These are phyloP conservation scores for Hippoglossus hippoglossus DNA, from an alignment of 2,797 vertebrate genomes.

Conservation along the genomic window DNA sequence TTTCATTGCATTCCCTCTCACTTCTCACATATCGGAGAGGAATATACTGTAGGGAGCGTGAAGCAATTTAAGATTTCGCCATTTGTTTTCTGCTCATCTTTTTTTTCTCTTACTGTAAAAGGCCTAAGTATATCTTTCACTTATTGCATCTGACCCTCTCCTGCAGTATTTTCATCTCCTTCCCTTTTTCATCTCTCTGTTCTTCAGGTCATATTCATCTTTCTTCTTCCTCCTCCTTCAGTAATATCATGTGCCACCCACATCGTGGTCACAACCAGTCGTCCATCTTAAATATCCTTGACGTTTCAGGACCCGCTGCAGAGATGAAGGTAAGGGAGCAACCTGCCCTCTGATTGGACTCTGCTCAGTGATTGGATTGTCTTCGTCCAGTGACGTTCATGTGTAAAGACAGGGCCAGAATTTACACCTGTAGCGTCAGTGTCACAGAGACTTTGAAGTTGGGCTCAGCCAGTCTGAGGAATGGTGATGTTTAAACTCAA, in stretches of 20 bases:
- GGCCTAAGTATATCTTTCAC: too few species aligned
- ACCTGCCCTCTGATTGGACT: neutral
- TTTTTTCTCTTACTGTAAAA: neutral
- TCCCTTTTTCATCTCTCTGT: neutral
- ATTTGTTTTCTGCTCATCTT: neutral
- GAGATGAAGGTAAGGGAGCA: neutral
- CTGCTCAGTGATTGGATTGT: neutral
- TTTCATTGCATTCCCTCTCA: constrained; percentile 1
- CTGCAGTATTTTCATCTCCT: neutral
- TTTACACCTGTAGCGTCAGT: too few species aligned
- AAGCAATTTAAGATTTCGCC: constrained; percentile 17
- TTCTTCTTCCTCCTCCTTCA: neutral
- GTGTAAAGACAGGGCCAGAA: too few species aligned
- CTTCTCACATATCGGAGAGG: constrained; percentile 17
- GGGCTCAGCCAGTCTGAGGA: too few species aligned
- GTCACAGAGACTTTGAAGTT: too few species aligned
- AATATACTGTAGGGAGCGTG: constrained; percentile 13
- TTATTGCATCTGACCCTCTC: too few species aligned
- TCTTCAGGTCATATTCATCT: neutral
- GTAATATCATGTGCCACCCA: neutral
- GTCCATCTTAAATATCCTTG: neutral
- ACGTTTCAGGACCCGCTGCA: neutral
- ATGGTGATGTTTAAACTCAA: too few species aligned
- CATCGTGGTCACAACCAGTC: neutral
- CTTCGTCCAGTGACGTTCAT: too few species aligned